These are phyloP conservation scores for Hypercompe scribonia DNA, from an alignment of 2,888 invertebrate genomes.

Conservation along the genomic window DNA sequence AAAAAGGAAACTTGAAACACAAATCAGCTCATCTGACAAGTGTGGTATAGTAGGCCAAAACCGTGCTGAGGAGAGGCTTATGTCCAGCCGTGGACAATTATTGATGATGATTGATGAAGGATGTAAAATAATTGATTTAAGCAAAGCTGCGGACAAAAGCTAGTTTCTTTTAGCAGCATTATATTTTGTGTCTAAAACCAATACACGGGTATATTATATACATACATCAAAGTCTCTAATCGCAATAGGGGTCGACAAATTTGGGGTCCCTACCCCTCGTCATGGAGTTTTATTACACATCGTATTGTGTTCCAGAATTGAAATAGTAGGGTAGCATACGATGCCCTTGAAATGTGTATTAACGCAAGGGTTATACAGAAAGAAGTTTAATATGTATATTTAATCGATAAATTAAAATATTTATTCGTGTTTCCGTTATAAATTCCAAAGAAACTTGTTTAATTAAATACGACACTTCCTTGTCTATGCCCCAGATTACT, in stretches of 20 bases:
- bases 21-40: too few species aligned
- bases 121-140: too few species aligned
- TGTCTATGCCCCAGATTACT: neutral
- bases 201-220: neutral
- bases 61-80: too few species aligned
- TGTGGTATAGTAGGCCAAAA: too few species aligned
- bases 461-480: neutral
- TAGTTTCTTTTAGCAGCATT: too few species aligned
- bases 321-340: constrained; percentile 1
- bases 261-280: constrained; percentile 13
- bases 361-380: neutral
- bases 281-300: neutral
- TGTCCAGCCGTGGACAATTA: too few species aligned
- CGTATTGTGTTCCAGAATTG: neutral
- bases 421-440: neutral
- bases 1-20: too few species aligned
- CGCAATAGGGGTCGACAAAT: constrained; percentile 10
- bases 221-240: constrained; percentile 3
- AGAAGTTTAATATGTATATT: neutral
- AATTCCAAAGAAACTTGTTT: neutral
- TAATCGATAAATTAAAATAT: neutral
- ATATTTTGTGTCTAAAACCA: neutral
- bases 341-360: constrained; percentile 4
- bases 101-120: too few species aligned
- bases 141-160: too few species aligned